These are phyloP conservation scores for Emmelina monodactyla DNA, from an alignment of 2,888 invertebrate genomes.

Conservation along the genomic window DNA sequence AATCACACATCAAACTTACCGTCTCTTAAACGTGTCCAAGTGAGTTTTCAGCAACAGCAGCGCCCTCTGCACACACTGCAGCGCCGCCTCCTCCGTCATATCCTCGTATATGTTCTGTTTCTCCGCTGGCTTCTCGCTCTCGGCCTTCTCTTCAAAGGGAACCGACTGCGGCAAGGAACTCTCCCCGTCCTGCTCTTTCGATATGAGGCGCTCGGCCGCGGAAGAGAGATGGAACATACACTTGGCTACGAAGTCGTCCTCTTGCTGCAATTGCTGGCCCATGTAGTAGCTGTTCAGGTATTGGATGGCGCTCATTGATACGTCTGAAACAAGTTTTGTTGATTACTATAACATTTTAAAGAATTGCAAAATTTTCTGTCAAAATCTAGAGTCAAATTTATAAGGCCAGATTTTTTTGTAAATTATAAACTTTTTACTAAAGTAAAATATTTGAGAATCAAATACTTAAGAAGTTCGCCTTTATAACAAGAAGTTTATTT, in stretches of 20 bases:
- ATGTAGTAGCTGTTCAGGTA: constrained; percentile 94
- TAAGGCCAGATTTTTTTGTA: too few species aligned
- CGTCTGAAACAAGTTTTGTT: too few species aligned
- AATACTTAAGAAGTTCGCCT: too few species aligned
- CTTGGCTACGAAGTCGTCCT: constrained; percentile 91
- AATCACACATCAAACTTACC: constrained; percentile 52
- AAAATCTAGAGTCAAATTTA: too few species aligned
- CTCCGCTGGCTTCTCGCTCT: constrained; percentile 36
- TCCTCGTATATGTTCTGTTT: constrained; percentile 56
- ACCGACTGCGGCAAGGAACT: constrained; percentile 20
- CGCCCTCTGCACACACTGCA: constrained; percentile 91
- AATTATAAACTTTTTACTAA: too few species aligned
- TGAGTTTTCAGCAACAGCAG: constrained; percentile 88
- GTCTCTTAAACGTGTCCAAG: constrained; percentile 87
- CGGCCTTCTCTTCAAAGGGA: constrained; percentile 26
- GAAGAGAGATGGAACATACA: constrained; percentile 92
- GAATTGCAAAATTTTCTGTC: too few species aligned
- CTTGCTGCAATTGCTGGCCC: constrained; percentile 88
- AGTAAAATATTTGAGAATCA: too few species aligned
- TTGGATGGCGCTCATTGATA: constrained; percentile 93
- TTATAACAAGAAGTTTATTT: too few species aligned
- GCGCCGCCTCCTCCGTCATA: constrained; percentile 77
- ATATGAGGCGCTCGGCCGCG: constrained; percentile 76
- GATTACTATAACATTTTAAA: too few species aligned
- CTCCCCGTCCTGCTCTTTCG: constrained; percentile 37